These are phyloP conservation scores for human (Homo sapiens) DNA, from an alignment of 2,113 vertebrate genomes.

Conservation along the genomic window GRCh38 chr9:133518001-133518500, in stretches of 20 bases:
- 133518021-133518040: fast-evolving
- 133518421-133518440: fast-evolving
- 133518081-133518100: not conserved
- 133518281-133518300: fast-evolving
- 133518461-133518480: not conserved
- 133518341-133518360: not conserved
- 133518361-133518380: not conserved
- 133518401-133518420: not conserved
- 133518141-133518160: not conserved
- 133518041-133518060: not conserved
- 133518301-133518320: fast-evolving
- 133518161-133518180: fast-evolving
- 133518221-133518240: not conserved
- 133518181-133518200: not conserved
- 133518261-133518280: fast-evolving
- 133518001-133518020: too few relatives aligned
- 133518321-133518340: not conserved
- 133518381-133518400: not conserved
- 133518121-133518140: not conserved
- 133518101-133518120: fast-evolving
- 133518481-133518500: not conserved
- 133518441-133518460: not conserved
- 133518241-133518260: not conserved
- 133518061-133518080: not conserved
- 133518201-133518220: not conserved